Evolutionary conservation across 2,888 invertebrate genomes (phyloP).

Genomic region (Tenthredo amoena): DNA sequence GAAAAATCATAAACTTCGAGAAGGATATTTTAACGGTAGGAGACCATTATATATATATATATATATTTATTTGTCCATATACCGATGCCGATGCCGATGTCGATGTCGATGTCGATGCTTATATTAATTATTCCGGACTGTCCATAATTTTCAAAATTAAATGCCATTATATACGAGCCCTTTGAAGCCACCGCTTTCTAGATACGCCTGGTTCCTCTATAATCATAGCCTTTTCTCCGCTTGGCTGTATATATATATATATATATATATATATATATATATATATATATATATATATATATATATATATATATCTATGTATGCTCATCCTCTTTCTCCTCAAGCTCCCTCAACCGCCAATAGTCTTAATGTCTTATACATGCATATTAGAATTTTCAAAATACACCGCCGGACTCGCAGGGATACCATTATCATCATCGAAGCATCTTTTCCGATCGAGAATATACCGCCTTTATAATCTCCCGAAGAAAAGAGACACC

Average conservation of each 20-base stretch:
- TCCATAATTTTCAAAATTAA: conserved; percentile 60
- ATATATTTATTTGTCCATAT: too few species aligned
- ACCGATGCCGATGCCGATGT: neutral
- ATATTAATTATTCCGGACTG: conserved; percentile 58
- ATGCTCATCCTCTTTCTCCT: neutral
- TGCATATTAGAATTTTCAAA: neutral
- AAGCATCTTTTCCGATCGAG: neutral
- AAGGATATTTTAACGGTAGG: conserved; percentile 14
- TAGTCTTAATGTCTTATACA: neutral
- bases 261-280: neutral
- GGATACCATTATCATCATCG: neutral
- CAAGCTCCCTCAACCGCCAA: neutral
- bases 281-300: neutral
- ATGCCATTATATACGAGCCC: conserved; percentile 55
- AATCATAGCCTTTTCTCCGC: conserved; percentile 40
- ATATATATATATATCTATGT: neutral
- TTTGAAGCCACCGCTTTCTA: conserved; percentile 57
- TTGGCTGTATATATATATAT: neutral
- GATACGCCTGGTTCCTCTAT: conserved; percentile 41
- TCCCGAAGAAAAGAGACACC: neutral
- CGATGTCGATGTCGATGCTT: neutral
- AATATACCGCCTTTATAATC: neutral
- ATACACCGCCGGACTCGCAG: neutral
- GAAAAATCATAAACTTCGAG: conserved; percentile 35
- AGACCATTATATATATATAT: neutral